phyloP scores from a whole-genome alignment of 2,797 vertebrate species.

The Gymnopithys bicolor region DNA sequence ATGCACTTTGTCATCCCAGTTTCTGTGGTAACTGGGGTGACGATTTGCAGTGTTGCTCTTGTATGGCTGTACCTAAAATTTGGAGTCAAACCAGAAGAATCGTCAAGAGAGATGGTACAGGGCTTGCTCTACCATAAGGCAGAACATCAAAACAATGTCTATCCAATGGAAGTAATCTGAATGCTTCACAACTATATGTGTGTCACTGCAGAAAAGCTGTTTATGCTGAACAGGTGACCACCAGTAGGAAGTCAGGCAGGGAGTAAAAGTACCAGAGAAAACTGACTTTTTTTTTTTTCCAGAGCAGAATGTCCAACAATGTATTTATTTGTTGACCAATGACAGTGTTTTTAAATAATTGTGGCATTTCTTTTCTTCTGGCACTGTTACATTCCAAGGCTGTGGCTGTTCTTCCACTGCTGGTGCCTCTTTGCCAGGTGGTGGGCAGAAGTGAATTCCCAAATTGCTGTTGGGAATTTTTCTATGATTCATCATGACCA shows the following conservation, averaged over 20 bases:
- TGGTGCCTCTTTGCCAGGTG: background rate
- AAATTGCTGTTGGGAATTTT: background rate
- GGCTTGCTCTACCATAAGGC: conserved; percentile 25
- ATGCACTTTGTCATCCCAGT: background rate
- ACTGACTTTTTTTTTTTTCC: background rate
- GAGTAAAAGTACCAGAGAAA: background rate
- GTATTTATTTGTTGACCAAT: fast-evolving
- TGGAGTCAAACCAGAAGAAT: background rate
- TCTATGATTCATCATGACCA: background rate
- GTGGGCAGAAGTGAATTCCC: background rate
- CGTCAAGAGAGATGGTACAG: background rate
- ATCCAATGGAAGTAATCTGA: conserved; percentile 41
- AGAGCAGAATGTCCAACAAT: background rate
- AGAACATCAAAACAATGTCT: background rate
- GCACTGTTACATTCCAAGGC: background rate
- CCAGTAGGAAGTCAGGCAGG: background rate
- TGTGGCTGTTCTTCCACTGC: background rate
- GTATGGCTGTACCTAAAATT: conserved; percentile 11
- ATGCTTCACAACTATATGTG: background rate
- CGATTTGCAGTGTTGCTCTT: background rate
- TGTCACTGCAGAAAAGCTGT: background rate
- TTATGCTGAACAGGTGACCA: background rate
- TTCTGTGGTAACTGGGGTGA: background rate
- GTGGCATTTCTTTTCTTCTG: background rate
- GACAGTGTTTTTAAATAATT: background rate